Evolutionary conservation across 2,797 vertebrate genomes (phyloP), one percentile per base, ranked within the genome.

Genomic region (Xenops minutus): DNA sequence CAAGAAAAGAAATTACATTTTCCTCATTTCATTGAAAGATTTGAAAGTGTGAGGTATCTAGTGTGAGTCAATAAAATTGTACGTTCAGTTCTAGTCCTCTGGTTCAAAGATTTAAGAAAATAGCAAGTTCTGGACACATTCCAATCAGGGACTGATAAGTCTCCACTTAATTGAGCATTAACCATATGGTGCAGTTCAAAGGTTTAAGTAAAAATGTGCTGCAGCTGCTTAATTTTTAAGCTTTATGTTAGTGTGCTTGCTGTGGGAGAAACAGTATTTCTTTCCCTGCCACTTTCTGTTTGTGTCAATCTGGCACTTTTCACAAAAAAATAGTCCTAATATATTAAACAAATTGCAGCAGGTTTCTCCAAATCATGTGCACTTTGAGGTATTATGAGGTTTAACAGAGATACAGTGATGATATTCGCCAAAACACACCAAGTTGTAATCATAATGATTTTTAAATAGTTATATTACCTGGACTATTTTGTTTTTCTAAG

Each of bases 151-250:
- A 59, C 69, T 92, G 69, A 94, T 85, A 93, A 92, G 62, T 93
- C 87, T 92, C 73, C 49, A 56, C 93, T 93, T 96, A 92, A 92
- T 46, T 96, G 93, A 89, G 32, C 4, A 0, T 78, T 87, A 92
- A 14, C 82, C 95, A 89, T 93, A 94, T 95, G 95, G 89, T 86
- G 34, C 79, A 84, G 91, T 86, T 95, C 82, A 96, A 94, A 96
- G 95, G 88, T 92, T 76, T 91, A 71, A 77, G 82, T 61, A 89
- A 88, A 93, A 91, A 91, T 89, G 69, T 89, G 62, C 78, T 91
- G 72, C 81, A 85, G 64, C 48, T 77, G 48, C 87, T 85, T 92
- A 15, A 27, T 89, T 93, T 88, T 81, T 84, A 89, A 92, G 82
- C 64, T 88, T 94, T 89, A 72, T 27, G 23, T 80, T 93, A 73